Evolutionary conservation across 2,113 vertebrate species (phyloP).

Genomic region (Lagopus leucura): DNA sequence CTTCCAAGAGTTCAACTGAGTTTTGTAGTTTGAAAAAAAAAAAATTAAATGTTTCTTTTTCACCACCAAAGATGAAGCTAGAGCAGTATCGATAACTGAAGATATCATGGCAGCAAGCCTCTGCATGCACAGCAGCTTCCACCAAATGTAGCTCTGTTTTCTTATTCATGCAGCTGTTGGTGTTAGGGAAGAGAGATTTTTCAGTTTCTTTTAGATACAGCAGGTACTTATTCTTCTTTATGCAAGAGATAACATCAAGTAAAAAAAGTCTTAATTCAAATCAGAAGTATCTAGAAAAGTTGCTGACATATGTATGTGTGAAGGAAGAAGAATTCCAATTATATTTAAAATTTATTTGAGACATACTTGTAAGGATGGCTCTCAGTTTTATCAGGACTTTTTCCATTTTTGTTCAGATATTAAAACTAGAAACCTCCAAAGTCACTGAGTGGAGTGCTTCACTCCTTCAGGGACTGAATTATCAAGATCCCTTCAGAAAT

Average conservation of each 20-base stretch:
- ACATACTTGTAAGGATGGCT: neutral
- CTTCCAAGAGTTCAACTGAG: neutral
- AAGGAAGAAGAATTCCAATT: neutral
- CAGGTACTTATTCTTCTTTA: neutral
- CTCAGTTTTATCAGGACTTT: neutral
- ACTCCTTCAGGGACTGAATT: neutral
- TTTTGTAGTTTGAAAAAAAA: neutral
- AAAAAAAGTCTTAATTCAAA: neutral
- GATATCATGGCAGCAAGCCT: neutral
- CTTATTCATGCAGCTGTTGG: neutral
- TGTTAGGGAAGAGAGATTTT: neutral
- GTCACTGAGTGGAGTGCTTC: neutral
- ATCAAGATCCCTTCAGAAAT: neutral
- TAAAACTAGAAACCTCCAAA: neutral
- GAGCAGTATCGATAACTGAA: neutral
- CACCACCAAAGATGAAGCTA: neutral
- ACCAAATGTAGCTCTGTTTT: neutral
- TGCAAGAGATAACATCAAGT: fast-evolving
- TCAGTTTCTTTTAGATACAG: neutral
- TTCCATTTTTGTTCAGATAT: neutral
- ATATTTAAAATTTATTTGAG: neutral
- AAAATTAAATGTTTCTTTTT: neutral
- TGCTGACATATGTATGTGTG: neutral
- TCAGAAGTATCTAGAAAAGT: neutral
- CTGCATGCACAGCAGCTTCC: neutral